Evolutionary conservation across 35 echinoderm and acorn worm genomes (phyloP), one percentile per base, ranked within the genome.

Genomic region (Apostichopus parvimensis): DNA sequence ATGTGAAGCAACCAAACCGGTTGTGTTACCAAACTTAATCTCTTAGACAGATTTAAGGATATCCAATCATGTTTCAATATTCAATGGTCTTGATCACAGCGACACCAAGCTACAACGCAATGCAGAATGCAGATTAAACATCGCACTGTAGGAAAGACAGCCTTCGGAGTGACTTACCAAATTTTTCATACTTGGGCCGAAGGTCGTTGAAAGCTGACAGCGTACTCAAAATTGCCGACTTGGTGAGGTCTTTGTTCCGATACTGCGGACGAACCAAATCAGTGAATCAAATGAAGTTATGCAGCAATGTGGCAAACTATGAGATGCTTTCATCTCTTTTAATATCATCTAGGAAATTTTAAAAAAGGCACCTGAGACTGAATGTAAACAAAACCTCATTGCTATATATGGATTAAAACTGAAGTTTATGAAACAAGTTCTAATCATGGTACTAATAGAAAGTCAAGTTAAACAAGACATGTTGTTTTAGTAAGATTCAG

Each of bases 211-310:
- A 99, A 14, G 93, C 53, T 60, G 86, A 68, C 15, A 99, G 83
- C 5, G 95, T 87, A 73, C 82, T 81, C 4, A 93, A 18, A 9
- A 95, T 75, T 87, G 94, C 97, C 25, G 79, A 53, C 53, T 96
- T 90, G 13, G 97, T 94, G 73, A 96, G 80, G 45, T 96, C 92
- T 89, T 92, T 94, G 91, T 96, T 92, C 18, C 73, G 84, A 79
- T 99, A 99, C 97, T 99, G 70, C 11, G 87, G 17, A 52, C 79
- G 4, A 93, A 92, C 82, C 25, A 70, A 59, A 54, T 55, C 4
- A 84, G 53, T 15, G 6, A 53, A 77, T 26, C 14, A 52, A 75
- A 7, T 75, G 71, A 68, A 68, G 11, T 68, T 1, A 17, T 68
- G 11, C 3, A 68, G 11, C 64, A 68, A 14, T 18, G 18, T 68